Base-by-base conservation (phyloP, 2,113 vertebrate genomes). In the Camelus dromedarius region DNA sequence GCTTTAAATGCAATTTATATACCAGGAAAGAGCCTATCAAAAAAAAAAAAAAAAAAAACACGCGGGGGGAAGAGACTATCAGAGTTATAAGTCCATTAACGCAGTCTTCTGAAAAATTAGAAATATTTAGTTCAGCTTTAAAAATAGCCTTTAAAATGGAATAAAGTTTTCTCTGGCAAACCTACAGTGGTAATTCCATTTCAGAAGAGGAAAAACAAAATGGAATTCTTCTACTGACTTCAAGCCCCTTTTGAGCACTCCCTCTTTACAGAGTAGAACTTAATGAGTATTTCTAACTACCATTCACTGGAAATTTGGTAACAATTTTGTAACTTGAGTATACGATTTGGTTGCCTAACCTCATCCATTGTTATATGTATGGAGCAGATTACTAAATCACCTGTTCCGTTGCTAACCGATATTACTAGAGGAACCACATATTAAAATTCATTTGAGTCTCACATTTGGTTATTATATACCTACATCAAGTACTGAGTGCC, bases 1-100 rank as follows among this genome's bases (percentile, higher is more conserved):
- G 92, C 95, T 97, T 89, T 52, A 97, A 95, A 35, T 73, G 6
- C 84, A 60, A 32, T 95, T 97, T 94, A 87, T 64, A 60, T 81
- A 72, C 85, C 81, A 88, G 84, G 79, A 97, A 96, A 94, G n/a
- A 46, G 15, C 52, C 85, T 46, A 9, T 87, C 95, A 38, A 42
- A 42, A 42, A 42, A 42, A 38, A 42, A 42, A 42, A 38, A 42
- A 42, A 42, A 42, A 38, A 38, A 5, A 35, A 35, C 35, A 35
- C 35, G 38, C 1, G 38, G 38, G 38, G 75, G 75, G 96, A 96
- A 94, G 22, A 52, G 14, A 48, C 88, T 50, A 12, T 87, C 96
- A 50, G 22, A 81, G 50, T 58, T 95, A 95, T 70, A 86, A 92
- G 56, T 60, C 18, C 58, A 92, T 93, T 96, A 67, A 83, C 96